Conservation (phyloP, 2,888 invertebrate genomes). For the Tipula vernalis region DNA sequence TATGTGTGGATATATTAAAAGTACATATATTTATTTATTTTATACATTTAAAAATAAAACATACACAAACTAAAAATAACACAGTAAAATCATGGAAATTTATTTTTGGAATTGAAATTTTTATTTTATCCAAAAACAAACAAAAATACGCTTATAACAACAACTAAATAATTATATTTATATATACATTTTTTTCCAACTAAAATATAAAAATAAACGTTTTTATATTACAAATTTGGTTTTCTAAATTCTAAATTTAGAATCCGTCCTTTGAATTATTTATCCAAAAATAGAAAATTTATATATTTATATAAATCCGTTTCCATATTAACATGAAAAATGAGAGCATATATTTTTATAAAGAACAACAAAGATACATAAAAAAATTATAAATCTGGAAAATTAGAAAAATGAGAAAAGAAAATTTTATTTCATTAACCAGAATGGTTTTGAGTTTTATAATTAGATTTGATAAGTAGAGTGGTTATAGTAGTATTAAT, state of each 20-base stretch:
- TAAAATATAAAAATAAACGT: background rate
- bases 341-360: background rate
- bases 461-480: background rate
- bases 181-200: background rate
- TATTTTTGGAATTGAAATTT: background rate
- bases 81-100: background rate
- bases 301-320: background rate
- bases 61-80: background rate
- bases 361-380: background rate
- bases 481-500: background rate
- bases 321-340: background rate
- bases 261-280: background rate
- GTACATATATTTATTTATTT: background rate
- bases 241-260: background rate
- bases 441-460: background rate
- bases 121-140: background rate
- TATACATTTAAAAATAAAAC: background rate
- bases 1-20: background rate
- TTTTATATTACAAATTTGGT: background rate
- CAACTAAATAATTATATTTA: background rate
- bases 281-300: background rate
- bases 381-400: background rate
- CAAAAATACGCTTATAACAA: background rate
- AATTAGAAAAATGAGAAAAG: background rate
- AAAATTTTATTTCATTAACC: background rate